These are phyloP conservation scores for Nerophis lumbriciformis DNA, from an alignment of 2,113 vertebrate species.

Conservation along the genomic window DNA sequence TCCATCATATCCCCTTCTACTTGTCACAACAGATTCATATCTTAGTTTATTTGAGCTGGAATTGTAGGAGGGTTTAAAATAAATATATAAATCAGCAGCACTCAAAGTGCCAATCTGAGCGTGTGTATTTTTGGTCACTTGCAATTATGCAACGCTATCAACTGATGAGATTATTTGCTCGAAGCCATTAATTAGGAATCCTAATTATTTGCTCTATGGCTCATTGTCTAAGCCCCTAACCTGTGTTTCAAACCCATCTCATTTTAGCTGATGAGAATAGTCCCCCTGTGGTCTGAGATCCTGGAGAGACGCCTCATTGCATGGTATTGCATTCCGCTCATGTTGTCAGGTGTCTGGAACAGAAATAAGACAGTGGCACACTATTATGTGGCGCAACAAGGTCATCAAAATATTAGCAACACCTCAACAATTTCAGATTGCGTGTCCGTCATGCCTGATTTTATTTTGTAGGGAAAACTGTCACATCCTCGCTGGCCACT, in stretches of 20 bases:
- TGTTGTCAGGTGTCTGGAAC: background rate
- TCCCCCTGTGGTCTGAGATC: slow-evolving; percentile 5
- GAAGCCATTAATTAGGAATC: slow-evolving; percentile 1
- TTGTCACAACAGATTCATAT: no score
- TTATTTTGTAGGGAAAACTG: no score
- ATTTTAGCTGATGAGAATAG: background rate
- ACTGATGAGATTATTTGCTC: background rate
- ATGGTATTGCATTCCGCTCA: background rate
- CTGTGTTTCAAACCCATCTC: slow-evolving; percentile 5
- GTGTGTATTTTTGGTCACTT: background rate
- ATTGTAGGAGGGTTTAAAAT: background rate
- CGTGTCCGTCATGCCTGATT: no score
- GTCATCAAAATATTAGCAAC: background rate
- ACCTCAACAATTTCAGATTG: no score
- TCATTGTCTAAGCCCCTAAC: slow-evolving; percentile 5
- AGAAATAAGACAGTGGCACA: background rate
- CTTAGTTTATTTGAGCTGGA: background rate
- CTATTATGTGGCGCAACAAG: background rate
- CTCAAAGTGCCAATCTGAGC: background rate
- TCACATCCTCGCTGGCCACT: no score
- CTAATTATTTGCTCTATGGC: slow-evolving; percentile 4
- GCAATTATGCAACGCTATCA: background rate
- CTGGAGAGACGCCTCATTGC: background rate
- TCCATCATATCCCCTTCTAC: no score
- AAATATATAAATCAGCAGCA: background rate